Conservation (phyloP, 2,888 invertebrate species). For the Eupithecia abbreviata region DNA sequence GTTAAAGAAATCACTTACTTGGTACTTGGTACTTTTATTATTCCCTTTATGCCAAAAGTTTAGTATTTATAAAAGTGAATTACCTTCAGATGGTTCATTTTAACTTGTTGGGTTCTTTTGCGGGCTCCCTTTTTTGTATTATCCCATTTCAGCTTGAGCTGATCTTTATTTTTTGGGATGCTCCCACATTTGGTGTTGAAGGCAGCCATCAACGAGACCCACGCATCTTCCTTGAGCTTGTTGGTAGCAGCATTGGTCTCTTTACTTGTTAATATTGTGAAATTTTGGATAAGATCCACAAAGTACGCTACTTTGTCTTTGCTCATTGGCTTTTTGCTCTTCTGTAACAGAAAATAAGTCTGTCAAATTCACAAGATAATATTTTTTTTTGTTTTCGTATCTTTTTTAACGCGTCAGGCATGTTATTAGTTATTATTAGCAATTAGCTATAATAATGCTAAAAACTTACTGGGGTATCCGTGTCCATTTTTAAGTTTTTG, state of each 20-base stretch:
- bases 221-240: constrained; percentile 41
- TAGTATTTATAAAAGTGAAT: not conserved
- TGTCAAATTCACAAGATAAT: not conserved
- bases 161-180: constrained; percentile 22
- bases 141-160: constrained; percentile 19
- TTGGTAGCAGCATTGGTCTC: constrained; percentile 38
- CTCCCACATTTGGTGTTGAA: constrained; percentile 26
- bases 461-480: constrained; percentile 9
- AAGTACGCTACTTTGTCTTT: constrained; percentile 14
- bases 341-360: constrained; percentile 13
- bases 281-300: constrained; percentile 14
- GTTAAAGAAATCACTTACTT: no score
- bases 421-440: not conserved
- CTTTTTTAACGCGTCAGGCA: not conserved
- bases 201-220: constrained; percentile 31
- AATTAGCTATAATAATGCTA: not conserved
- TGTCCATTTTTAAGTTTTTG: not conserved
- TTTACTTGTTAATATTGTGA: constrained; percentile 2
- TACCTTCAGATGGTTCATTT: not conserved
- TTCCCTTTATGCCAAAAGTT: not conserved
- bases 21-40: not conserved
- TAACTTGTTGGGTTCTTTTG: not conserved
- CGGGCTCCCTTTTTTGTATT: constrained; percentile 15
- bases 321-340: constrained; percentile 18
- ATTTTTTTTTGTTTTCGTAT: not conserved